These are phyloP conservation scores for Phania funesta DNA, from an alignment of 2,888 invertebrate species.

Conservation along the genomic window DNA sequence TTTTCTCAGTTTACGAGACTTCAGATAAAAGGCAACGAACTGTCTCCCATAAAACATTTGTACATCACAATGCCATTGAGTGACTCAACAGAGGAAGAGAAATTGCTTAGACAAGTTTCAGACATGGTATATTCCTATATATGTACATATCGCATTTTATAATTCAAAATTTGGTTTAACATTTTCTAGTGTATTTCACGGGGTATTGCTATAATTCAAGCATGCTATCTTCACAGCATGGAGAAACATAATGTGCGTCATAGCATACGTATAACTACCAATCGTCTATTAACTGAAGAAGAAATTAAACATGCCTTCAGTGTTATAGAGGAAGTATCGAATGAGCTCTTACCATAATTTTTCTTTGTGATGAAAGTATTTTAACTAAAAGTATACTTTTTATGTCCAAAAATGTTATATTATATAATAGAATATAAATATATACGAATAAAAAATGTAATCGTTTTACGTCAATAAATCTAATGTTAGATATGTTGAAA, in stretches of 20 bases:
- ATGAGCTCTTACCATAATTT: slow-evolving; percentile 75
- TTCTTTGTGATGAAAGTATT: too few relatives aligned
- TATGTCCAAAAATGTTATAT: too few relatives aligned
- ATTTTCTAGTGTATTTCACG: slow-evolving; percentile 82
- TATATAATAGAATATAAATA: too few relatives aligned
- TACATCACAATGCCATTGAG: slow-evolving; percentile 83
- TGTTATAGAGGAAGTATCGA: slow-evolving; percentile 80
- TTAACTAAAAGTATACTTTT: too few relatives aligned
- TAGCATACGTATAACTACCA: slow-evolving; percentile 87
- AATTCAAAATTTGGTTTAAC: not conserved
- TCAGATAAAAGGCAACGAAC: slow-evolving; percentile 82
- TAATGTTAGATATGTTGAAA: too few relatives aligned
- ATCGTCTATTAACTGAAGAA: slow-evolving; percentile 83
- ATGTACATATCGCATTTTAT: too few relatives aligned
- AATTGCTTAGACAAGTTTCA: slow-evolving; percentile 84
- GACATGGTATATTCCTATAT: slow-evolving; percentile 81
- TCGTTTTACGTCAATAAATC: too few relatives aligned
- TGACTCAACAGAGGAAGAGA: slow-evolving; percentile 80
- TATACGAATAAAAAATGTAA: too few relatives aligned
- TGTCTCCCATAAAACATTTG: slow-evolving; percentile 89
- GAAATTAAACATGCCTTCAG: slow-evolving; percentile 82
- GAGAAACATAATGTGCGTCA: slow-evolving; percentile 86
- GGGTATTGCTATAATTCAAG: slow-evolving; percentile 86
- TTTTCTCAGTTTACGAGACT: slow-evolving; percentile 81
- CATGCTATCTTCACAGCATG: slow-evolving; percentile 85